phyloP scores from a whole-genome alignment of 2,888 invertebrate species.

The Caenorhabditis sp. region DNA sequence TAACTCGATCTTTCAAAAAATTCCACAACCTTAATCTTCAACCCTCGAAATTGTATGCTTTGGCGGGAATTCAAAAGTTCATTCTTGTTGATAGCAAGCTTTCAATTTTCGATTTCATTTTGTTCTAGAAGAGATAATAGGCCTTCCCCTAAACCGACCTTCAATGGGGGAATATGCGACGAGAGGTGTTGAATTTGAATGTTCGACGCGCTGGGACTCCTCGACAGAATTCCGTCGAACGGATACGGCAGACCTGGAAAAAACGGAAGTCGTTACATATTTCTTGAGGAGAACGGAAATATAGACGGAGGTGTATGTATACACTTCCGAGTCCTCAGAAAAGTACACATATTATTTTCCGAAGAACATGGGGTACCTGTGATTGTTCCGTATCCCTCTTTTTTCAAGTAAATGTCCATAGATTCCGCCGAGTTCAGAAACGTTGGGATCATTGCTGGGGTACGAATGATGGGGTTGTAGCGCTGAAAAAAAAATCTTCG shows the following conservation, averaged over 20 bases:
- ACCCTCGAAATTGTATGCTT: no score
- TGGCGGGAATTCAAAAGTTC: no score
- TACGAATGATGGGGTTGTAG: constrained; percentile 63
- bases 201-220: constrained; percentile 71
- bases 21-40: no score
- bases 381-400: constrained; percentile 72
- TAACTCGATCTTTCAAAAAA: neutral
- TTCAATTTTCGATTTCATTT: no score
- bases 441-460: constrained; percentile 50
- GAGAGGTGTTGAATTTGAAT: constrained; percentile 65
- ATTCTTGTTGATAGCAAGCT: no score
- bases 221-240: constrained; percentile 68
- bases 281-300: neutral
- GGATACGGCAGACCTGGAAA: constrained; percentile 72
- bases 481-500: no score
- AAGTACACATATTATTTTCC: constrained; percentile 2
- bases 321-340: neutral
- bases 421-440: constrained; percentile 71
- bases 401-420: constrained; percentile 74
- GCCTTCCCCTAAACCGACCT: constrained; percentile 29
- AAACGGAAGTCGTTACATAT: neutral
- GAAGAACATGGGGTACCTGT: constrained; percentile 58
- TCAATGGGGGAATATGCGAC: constrained; percentile 63
- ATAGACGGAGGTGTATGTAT: constrained; percentile 40
- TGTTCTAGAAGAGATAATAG: no score